Conservation (phyloP, 2,888 invertebrate species). For the Macrophya alboannulata region DNA sequence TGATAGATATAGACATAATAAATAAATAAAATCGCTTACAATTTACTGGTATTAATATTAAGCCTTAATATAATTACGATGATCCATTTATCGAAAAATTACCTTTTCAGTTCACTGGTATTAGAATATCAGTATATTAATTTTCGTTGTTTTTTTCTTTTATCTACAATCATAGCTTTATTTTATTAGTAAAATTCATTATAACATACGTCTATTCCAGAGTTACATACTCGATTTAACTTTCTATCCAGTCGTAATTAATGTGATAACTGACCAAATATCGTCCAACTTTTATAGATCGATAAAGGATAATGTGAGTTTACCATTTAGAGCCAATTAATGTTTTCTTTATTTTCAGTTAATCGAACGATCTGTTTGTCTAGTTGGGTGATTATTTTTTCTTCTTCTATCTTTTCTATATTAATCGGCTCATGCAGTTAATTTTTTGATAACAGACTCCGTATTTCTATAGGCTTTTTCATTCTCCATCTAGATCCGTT, state of each 20-base stretch:
- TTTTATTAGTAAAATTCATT: neutral
- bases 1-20: slow-evolving; percentile 3
- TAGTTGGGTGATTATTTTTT: neutral
- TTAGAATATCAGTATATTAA: neutral
- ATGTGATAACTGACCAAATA: neutral
- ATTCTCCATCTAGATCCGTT: slow-evolving; percentile 70
- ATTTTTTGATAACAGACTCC: neutral
- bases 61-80: slow-evolving; percentile 15
- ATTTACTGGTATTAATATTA: neutral
- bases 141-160: neutral
- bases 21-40: slow-evolving; percentile 45
- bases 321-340: neutral
- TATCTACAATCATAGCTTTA: neutral
- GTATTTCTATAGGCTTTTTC: slow-evolving; percentile 46
- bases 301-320: neutral
- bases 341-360: no score
- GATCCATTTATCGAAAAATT: neutral
- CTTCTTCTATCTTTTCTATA: neutral
- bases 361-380: neutral
- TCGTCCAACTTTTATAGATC: neutral
- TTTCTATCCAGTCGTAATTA: neutral
- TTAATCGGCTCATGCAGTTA: neutral
- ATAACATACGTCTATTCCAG: neutral
- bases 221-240: neutral
- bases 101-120: slow-evolving; percentile 16